Percentiles rank a stretch among this genome's conserved stretches.
Conservation (phyloP, 2,888 invertebrate species). For the Drosophila borborema region DNA sequence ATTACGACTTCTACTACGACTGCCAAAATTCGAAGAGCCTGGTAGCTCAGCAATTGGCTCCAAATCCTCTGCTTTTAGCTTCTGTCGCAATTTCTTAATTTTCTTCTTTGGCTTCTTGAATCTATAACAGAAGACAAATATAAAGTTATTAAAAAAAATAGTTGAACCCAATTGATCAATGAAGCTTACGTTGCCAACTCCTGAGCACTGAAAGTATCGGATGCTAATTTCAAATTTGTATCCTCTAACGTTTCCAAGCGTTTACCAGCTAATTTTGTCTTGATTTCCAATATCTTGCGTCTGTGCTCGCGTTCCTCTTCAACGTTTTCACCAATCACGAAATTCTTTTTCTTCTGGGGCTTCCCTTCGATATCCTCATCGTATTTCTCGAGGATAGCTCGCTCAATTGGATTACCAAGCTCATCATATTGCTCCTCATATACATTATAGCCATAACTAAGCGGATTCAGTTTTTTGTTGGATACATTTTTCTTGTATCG, state of each 20-base stretch:
- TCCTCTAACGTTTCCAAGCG: slow-evolving; percentile 91
- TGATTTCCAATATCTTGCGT: slow-evolving; percentile 85
- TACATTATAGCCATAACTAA: slow-evolving; percentile 94
- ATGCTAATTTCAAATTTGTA: slow-evolving; percentile 90
- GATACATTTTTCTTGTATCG: slow-evolving; percentile 93
- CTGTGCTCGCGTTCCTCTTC: slow-evolving; percentile 86
- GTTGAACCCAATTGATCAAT: background rate
- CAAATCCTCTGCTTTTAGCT: slow-evolving; percentile 91
- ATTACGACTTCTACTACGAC: slow-evolving; percentile 75
- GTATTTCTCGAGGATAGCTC: slow-evolving; percentile 94
- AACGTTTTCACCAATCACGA: slow-evolving; percentile 91
- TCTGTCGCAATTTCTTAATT: slow-evolving; percentile 89
- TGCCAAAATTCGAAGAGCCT: slow-evolving; percentile 79
- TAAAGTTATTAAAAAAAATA: background rate
- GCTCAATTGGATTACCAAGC: slow-evolving; percentile 88
- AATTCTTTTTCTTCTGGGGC: slow-evolving; percentile 88
- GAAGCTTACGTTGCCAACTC: slow-evolving; percentile 91
- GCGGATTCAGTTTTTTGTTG: slow-evolving; percentile 92
- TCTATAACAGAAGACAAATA: slow-evolving; percentile 51
- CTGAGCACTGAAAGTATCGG: slow-evolving; percentile 94
- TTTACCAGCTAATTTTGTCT: slow-evolving; percentile 88
- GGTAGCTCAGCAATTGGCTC: slow-evolving; percentile 84
- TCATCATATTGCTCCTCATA: slow-evolving; percentile 91
- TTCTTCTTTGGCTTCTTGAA: slow-evolving; percentile 95
- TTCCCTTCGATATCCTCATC: slow-evolving; percentile 91